These are phyloP conservation scores for Cynaeus angustus DNA, from an alignment of 2,888 invertebrate species.

Conservation along the genomic window DNA sequence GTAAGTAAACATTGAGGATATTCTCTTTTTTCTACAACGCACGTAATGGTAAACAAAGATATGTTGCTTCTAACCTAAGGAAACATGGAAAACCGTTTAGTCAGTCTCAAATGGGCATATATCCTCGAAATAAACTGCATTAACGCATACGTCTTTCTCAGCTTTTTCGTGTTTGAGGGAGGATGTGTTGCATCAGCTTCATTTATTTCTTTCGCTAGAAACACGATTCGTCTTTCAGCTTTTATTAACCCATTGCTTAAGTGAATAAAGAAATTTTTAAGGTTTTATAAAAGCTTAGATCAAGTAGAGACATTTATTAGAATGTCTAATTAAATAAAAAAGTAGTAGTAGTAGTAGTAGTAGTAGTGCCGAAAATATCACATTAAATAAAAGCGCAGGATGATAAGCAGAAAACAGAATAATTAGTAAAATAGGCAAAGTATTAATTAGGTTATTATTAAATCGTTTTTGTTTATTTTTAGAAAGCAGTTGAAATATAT, in stretches of 20 bases:
- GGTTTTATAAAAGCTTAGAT: no score
- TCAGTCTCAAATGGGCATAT: constrained; percentile 49
- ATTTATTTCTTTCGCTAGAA: neutral
- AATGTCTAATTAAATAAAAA: no score
- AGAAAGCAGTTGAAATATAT: no score
- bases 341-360: no score
- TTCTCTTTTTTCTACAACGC: constrained; percentile 51
- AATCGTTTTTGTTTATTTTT: no score
- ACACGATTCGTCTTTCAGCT: constrained; percentile 14
- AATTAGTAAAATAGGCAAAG: no score
- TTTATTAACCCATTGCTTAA: neutral
- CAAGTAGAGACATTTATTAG: no score
- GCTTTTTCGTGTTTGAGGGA: constrained; percentile 3
- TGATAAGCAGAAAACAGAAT: no score
- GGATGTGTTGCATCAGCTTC: constrained; percentile 18
- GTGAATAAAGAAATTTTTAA: no score
- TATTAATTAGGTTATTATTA: no score
- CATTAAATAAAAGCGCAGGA: no score
- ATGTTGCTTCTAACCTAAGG: constrained; percentile 55
- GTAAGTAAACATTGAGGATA: constrained; percentile 55
- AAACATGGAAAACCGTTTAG: constrained; percentile 60
- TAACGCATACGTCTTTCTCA: constrained; percentile 36
- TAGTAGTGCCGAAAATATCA: no score
- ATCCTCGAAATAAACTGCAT: constrained; percentile 49
- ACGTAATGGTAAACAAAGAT: constrained; percentile 59